Base-by-base conservation (phyloP, 2,888 invertebrate genomes). In the Rhyacophila evoluta region DNA sequence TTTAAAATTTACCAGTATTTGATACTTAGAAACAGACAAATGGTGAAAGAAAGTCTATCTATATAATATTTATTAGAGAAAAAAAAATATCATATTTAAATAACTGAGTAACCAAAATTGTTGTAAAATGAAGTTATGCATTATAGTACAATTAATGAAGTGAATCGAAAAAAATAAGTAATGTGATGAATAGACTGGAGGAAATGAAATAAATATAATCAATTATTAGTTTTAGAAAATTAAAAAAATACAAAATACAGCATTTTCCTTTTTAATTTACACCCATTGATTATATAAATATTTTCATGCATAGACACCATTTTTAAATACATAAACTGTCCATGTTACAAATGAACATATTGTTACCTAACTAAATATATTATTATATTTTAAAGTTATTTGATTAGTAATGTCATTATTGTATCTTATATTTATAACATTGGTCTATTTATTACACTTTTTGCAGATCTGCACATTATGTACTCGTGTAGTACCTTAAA, bases 221-320 rank as follows among this genome's bases (percentile, higher is more conserved):
- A 38, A 38, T n/a, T n/a, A 38, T n/a, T n/a, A 38, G 12, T 38
- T n/a, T n/a, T 12, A 38, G 38, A 38, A 38, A 38, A 12, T 1
- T 38, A 33, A 33, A 33, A 33, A 33, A 33, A 4, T 2, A 33
- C 29, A 33, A 33, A 33, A 33, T 33, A 19, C 10, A 55, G 25
- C 55, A 55, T 55, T 55, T 55, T 55, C 19, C 25, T 19, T 25
- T 25, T 25, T 25, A 19, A 55, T 55, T 19, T 55, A 55, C 19
- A 55, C 15, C 55, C 15, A 19, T 8, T 41, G 15, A 19, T 41
- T 41, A 15, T 41, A 4, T 4, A 12, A 15, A 41, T 41, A 41
- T 4, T 55, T 55, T 55, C 19, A 55, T 55, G 55, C 55, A 55
- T 55, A 55, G 55, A 55, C 55, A 55, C 19, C 10, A 55, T 55